Percentiles rank a stretch among this genome's conserved stretches.
Conservation (phyloP, 2,113 vertebrate genomes). For the Istiophorus platypterus region DNA sequence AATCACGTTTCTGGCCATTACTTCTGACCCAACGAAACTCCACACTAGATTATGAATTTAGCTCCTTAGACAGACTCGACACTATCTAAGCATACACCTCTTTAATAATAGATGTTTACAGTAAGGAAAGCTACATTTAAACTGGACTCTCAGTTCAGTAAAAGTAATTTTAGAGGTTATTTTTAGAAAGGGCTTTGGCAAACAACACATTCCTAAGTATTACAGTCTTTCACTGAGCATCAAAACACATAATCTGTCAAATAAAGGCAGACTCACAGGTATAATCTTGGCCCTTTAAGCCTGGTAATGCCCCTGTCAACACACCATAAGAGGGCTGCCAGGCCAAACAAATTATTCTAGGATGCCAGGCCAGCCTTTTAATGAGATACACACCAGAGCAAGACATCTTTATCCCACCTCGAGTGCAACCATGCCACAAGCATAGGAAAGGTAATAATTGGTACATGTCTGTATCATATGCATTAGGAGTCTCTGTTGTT, state of each 20-base stretch:
- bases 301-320: slow-evolving; percentile 41
- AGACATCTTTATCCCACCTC: slow-evolving; percentile 12
- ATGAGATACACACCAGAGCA: slow-evolving; percentile 12
- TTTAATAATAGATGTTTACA: not conserved
- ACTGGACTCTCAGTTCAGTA: too few species aligned
- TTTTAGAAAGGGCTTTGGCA: slow-evolving; percentile 2
- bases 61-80: not conserved
- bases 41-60: not conserved
- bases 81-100: not conserved
- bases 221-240: slow-evolving; percentile 29
- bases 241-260: slow-evolving; percentile 47
- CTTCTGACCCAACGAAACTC: not conserved
- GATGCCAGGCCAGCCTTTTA: slow-evolving; percentile 5
- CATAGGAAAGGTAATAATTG: slow-evolving; percentile 21
- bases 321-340: not conserved
- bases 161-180: not conserved
- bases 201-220: slow-evolving; percentile 39
- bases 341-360: slow-evolving; percentile 21
- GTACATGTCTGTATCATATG: not conserved
- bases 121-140: not conserved
- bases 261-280: slow-evolving; percentile 49
- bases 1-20: not conserved
- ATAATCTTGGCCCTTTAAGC: slow-evolving; percentile 30
- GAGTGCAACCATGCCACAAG: not conserved
- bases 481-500: not conserved